Evolutionary conservation across 2,797 vertebrate species (phyloP).

Genomic region (Buceros bicornis): DNA sequence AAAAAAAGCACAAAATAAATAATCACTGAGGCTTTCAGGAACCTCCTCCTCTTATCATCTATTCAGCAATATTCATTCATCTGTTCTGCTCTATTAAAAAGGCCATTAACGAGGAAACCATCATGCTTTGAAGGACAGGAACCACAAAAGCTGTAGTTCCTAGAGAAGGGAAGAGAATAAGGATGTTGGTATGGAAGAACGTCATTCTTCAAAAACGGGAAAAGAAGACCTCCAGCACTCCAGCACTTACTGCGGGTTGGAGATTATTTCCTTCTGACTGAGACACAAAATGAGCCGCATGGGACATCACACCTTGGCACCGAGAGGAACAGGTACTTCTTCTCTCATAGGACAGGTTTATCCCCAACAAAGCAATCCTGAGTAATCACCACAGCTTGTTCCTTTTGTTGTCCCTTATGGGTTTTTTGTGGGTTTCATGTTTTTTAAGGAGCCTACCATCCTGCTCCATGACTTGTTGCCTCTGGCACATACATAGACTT

Average conservation of each 20-base stretch:
- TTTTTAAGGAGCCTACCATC: not conserved
- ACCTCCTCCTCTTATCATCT: not conserved
- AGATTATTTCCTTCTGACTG: not conserved
- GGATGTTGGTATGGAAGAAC: not conserved
- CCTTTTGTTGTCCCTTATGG: not conserved
- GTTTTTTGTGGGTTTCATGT: not conserved
- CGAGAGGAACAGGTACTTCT: not conserved
- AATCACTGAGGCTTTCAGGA: not conserved
- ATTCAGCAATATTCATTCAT: not conserved
- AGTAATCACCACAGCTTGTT: not conserved
- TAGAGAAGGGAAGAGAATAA: not conserved
- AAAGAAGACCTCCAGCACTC: not conserved
- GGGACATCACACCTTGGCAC: not conserved
- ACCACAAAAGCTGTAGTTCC: not conserved
- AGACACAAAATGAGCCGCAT: not conserved
- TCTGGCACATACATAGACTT: slow-evolving; percentile 20
- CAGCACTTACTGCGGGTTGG: not conserved
- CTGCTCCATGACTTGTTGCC: not conserved
- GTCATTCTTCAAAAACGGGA: not conserved
- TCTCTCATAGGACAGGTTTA: not conserved
- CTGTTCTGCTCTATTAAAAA: not conserved
- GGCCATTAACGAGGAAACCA: not conserved
- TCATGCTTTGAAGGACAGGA: not conserved
- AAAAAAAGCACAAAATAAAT: not conserved
- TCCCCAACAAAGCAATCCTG: not conserved